Base-by-base conservation (phyloP, 2,113 vertebrate genomes). In the Tympanuchus pallidicinctus region DNA sequence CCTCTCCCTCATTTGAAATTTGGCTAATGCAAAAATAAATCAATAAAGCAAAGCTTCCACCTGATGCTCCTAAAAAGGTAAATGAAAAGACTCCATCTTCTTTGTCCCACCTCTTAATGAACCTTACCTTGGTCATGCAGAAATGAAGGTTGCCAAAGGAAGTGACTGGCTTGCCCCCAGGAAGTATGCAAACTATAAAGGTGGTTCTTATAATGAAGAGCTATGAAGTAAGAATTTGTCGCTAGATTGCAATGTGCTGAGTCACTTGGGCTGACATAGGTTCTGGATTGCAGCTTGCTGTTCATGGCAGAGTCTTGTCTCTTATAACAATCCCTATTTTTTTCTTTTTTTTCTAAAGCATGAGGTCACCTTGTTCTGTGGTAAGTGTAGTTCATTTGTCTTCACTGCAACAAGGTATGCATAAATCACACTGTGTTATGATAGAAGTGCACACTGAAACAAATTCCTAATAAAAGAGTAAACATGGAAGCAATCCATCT, bases 401-500 rank as follows among this genome's bases (percentile, higher is more conserved):
- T 88, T 88, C 48, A 36, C 6, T 66, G 73, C 63, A 72, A 40
- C 52, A 93, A 94, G 88, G 73, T 95, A 50, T 90, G 52, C 61
- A 86, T 93, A 95, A 93, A 96, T 95, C 86, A 95, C 66, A 36
- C 86, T 91, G 61, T 95, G 79, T 94, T 97, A 93, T 93, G 93
- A 82, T 93, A 93, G 76, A 66, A 42, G 76, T 84, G 54, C 63
- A 94, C 66, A 59, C 57, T 95, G 90, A 95, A 93, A 94, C 30
- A 94, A 94, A 93, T 94, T 88, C 66, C 66, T 84, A 71, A 71
- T 90, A 79, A 56, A 94, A 92, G 80, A 92, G 82, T 95, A 95
- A 96, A 95, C 90, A 88, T 47, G 57, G 80, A 94, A 94, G 82
- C 57, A 83, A 88, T 92, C 72, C 38, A 64, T 94, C 94, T 94